Conservation (phyloP, 23 tunicate species). For the Oikopleura vanhoeffeni region DNA sequence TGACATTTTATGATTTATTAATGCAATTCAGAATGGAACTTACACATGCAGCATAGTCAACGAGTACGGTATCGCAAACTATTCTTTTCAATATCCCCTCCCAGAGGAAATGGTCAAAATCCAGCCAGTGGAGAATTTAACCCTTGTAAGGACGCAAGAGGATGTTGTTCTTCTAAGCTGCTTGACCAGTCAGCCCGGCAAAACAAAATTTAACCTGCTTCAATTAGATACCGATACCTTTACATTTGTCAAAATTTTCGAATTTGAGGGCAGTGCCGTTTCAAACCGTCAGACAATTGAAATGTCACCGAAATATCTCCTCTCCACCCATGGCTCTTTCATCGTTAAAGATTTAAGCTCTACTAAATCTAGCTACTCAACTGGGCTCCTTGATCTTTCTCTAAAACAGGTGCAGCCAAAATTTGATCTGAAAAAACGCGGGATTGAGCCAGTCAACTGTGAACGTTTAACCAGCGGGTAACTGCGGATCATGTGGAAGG, state of each 20-base stretch:
- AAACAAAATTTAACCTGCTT: too few species aligned
- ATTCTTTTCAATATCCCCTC: background rate
- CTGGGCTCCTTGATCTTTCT: background rate
- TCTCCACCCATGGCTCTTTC: background rate
- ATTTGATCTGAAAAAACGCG: background rate
- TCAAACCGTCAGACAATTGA: background rate
- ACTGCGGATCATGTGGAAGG: background rate
- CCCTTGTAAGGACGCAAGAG: background rate
- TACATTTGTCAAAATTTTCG: background rate
- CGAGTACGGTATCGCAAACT: background rate
- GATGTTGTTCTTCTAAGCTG: too few species aligned
- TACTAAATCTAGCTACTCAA: background rate
- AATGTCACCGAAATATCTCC: background rate
- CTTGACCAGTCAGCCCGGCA: too few species aligned
- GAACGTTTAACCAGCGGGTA: background rate
- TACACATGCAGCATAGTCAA: background rate
- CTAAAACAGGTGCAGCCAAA: background rate
- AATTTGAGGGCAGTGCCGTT: background rate
- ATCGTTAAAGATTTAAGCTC: background rate
- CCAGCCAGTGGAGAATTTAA: background rate
- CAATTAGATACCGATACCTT: background rate
- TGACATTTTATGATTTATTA: too few species aligned
- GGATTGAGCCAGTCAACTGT: background rate
- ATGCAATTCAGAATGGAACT: constrained; percentile 4
- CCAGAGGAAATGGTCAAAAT: background rate